Base-by-base conservation (phyloP, 2,797 vertebrate species). In the Sylvia borin region DNA sequence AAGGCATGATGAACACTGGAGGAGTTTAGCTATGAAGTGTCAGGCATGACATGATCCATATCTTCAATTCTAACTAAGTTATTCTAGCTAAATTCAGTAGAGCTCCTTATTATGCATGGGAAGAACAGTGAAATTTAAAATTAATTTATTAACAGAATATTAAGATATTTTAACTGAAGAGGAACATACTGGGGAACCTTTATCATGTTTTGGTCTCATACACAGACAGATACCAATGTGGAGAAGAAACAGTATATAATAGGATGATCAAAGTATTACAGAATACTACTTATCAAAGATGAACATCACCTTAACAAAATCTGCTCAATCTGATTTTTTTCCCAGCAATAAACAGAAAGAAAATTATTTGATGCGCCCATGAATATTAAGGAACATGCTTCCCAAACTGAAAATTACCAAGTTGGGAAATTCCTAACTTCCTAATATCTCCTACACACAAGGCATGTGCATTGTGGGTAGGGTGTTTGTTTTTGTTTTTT, bases 401-500 rank as follows among this genome's bases (percentile, higher is more conserved):
- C 7, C 27, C 7, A 58, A 81, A 45, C 4, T 14, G 16, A 84
- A 78, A 84, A 57, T 26, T 45, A 71, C 3, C 3, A 32, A 80
- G 0, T 6, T 19, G 24, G 2, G 24, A 9, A 73, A 64, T 48
- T 79, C 6, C 17, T 38, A 20, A 34, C 70, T 65, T 57, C 11
- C 40, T 16, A 68, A 4, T 45, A 67, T 65, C 9, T 42, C 29
- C 29, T 42, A 11, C 11, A 68, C 2, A 17, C 3, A 38, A 38
- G 5, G 7, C 3, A 22, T 10, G 4, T 3, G 4, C 6, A 29
- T 32, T n/a, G 11, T 29, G 24, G 9, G 8, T 14, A 38, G 16
- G 9, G 2, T n/a, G 47, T 36, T 36, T 36, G 36, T 36, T 36
- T 36, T 8, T 16, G 4, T 26, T 32, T 54, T 57, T 50, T 50